Conservation (phyloP, 2,113 vertebrate genomes). For the Thamnophis sirtalis region DNA sequence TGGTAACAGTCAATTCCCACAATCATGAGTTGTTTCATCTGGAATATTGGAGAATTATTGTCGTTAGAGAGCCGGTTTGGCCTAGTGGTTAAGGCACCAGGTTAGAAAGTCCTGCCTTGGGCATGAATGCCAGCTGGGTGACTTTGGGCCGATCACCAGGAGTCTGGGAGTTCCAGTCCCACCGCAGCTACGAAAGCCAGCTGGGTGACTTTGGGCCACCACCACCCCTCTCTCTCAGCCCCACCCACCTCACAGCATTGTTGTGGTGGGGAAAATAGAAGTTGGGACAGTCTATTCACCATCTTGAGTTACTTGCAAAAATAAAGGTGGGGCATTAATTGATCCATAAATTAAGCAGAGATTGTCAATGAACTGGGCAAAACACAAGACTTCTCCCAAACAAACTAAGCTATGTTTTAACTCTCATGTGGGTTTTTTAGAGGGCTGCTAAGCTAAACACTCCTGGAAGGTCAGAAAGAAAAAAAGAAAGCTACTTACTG, state of each 20-base stretch:
- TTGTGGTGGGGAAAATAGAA: background rate
- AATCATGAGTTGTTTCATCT: conserved; percentile 92
- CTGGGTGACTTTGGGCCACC: background rate
- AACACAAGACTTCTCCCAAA: background rate
- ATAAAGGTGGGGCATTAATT: background rate
- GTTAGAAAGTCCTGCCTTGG: background rate
- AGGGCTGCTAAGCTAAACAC: background rate
- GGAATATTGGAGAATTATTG: background rate
- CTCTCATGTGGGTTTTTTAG: background rate
- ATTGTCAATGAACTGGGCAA: background rate
- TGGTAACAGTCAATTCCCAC: conserved; percentile 97
- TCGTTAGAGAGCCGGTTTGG: background rate
- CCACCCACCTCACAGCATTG: background rate
- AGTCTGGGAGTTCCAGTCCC: background rate
- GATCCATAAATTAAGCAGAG: background rate
- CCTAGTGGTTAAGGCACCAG: background rate
- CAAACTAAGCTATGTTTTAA: background rate
- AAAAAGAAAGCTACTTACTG: conserved; percentile 69
- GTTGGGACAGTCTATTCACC: background rate
- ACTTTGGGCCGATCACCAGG: too few relatives aligned
- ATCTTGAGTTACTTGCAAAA: background rate
- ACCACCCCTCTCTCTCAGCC: background rate
- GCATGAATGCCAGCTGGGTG: too few relatives aligned
- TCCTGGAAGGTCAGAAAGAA: background rate
- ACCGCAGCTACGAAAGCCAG: background rate